A percentile compares a stretch with the other conserved stretches of the same genome.
Evolutionary conservation across 1,140 invertebrate genomes (phyloP).

Genomic region (Luehdorfia chinensis): DNA sequence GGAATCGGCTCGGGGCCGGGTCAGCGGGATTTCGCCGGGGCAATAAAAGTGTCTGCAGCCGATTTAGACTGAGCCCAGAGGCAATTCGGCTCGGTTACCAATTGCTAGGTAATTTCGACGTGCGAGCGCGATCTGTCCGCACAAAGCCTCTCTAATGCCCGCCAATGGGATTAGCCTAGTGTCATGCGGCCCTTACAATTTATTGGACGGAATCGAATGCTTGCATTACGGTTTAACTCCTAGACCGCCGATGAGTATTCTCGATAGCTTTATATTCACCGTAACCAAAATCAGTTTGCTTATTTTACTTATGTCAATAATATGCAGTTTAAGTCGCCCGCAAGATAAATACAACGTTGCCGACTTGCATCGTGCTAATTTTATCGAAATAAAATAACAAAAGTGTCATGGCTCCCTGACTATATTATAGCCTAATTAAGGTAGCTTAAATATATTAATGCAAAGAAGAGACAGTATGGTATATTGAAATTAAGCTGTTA

Average conservation of each 20-base stretch:
- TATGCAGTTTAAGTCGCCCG: no score
- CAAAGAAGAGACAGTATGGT: no score
- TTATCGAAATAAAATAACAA: no score
- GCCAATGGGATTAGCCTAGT: slow-evolving; percentile 72
- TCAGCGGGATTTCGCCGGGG: slow-evolving; percentile 69
- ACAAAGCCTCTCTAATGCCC: slow-evolving; percentile 72
- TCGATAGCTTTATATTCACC: neutral
- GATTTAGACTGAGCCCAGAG: slow-evolving; percentile 70
- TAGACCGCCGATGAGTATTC: slow-evolving; percentile 1
- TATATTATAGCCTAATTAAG: no score
- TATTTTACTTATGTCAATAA: slow-evolving; percentile 5
- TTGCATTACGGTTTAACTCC: slow-evolving; percentile 46
- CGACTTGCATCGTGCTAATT: no score
- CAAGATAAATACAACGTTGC: no score
- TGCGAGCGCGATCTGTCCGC: slow-evolving; percentile 68
- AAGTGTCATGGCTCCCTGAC: no score
- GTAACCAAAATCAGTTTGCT: neutral
- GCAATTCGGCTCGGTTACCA: slow-evolving; percentile 70
- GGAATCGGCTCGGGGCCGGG: slow-evolving; percentile 57
- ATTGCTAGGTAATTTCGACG: slow-evolving; percentile 74
- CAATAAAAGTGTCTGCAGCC: slow-evolving; percentile 78
- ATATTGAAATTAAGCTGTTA: no score
- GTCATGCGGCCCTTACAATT: slow-evolving; percentile 62
- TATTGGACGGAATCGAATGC: slow-evolving; percentile 64
- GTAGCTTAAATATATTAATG: no score